Evolutionary conservation across 2,797 vertebrate genomes (phyloP).

Genomic region (Podargus strigoides): DNA sequence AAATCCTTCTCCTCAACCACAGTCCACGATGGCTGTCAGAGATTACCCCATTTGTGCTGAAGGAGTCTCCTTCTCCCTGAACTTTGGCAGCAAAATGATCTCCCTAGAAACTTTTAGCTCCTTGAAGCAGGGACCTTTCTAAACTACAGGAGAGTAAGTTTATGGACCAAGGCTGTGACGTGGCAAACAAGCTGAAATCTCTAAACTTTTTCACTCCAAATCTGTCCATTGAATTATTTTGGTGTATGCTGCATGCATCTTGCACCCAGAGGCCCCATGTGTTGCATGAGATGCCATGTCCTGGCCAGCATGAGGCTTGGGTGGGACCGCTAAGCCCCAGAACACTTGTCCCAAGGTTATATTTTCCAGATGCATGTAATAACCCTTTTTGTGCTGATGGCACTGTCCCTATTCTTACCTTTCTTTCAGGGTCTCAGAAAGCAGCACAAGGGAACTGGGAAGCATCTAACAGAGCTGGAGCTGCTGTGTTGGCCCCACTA

Average conservation of each 20-base stretch:
- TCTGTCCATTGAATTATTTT: not conserved
- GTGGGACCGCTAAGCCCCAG: not conserved
- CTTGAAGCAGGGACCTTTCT: not conserved
- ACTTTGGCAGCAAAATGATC: not conserved
- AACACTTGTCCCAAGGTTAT: not conserved
- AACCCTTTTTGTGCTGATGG: not conserved
- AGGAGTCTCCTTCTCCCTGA: not conserved
- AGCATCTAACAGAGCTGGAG: not conserved
- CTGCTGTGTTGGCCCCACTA: not conserved
- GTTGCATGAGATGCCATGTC: rapidly evolving
- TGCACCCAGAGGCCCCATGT: not conserved
- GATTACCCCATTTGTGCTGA: rapidly evolving
- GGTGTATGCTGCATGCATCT: not conserved
- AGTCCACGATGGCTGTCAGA: rapidly evolving
- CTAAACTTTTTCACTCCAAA: not conserved
- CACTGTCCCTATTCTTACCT: not conserved
- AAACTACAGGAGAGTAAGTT: not conserved
- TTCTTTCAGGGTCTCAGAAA: not conserved
- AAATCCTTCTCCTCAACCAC: not conserved
- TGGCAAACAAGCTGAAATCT: not conserved
- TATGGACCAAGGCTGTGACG: not conserved
- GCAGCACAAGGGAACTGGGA: not conserved
- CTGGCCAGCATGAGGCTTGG: not conserved
- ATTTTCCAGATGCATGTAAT: not conserved
- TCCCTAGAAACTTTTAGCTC: not conserved